Evolutionary conservation across 2,113 vertebrate species (phyloP).

Genomic region (Megalops atlanticus): DNA sequence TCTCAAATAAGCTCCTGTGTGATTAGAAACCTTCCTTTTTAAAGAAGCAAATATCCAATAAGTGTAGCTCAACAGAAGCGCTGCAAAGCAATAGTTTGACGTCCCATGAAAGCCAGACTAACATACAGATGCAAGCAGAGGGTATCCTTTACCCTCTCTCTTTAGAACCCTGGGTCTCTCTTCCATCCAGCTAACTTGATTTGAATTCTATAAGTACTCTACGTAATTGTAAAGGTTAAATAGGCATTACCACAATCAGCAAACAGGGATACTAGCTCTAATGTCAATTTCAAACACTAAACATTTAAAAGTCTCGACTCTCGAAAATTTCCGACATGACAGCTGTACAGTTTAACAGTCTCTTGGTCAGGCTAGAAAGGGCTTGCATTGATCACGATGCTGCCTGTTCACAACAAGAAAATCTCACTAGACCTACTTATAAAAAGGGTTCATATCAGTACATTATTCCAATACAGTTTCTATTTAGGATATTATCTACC

Average conservation of each 20-base stretch:
- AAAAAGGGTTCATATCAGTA: conserved; percentile 26
- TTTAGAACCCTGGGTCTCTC: background rate
- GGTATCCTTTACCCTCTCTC: background rate
- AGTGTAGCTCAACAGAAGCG: background rate
- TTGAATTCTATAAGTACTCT: conserved; percentile 28
- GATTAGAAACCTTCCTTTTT: background rate
- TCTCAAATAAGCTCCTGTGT: background rate
- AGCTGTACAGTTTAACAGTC: conserved; percentile 53
- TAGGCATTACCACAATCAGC: conserved; percentile 30
- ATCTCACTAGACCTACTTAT: conserved; percentile 33
- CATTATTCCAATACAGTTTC: conserved; percentile 16
- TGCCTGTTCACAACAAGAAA: conserved; percentile 41
- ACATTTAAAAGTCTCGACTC: conserved; percentile 31
- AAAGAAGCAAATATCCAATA: background rate
- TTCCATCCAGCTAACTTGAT: conserved; percentile 16
- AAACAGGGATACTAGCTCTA: conserved; percentile 41
- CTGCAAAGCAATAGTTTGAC: background rate
- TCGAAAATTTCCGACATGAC: conserved; percentile 29
- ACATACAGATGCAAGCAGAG: background rate
- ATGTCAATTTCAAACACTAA: conserved; percentile 39
- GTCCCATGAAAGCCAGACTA: background rate
- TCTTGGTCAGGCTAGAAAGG: conserved; percentile 56
- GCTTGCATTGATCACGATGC: conserved; percentile 41
- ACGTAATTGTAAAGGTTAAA: conserved; percentile 32
- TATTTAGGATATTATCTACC: conserved; percentile 33